phyloP scores from a whole-genome alignment of 2,797 vertebrate genomes.

The Myiothlypis chrysogaster region DNA sequence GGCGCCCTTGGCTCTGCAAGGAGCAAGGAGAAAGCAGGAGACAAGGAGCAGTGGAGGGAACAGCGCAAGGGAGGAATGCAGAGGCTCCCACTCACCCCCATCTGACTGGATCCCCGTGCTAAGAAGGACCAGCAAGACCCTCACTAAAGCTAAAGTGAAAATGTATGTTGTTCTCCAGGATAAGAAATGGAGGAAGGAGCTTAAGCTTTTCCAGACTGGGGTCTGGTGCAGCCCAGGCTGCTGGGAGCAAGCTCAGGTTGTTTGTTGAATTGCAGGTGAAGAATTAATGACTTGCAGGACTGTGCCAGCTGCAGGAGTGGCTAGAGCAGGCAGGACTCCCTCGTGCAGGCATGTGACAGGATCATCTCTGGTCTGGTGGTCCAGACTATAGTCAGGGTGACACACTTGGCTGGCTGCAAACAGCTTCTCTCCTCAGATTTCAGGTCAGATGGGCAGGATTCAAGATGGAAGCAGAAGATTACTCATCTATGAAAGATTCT shows the following conservation, averaged over 20 bases:
- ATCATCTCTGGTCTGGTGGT: background rate
- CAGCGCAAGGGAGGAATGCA: background rate
- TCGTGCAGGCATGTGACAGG: background rate
- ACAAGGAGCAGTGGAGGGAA: background rate
- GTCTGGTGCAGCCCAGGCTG: background rate
- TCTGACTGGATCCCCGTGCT: fast-evolving
- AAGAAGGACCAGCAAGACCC: background rate
- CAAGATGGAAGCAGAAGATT: background rate
- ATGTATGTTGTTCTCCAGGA: background rate
- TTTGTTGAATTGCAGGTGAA: background rate
- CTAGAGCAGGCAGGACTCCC: background rate
- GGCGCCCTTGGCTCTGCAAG: background rate
- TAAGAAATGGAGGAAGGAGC: background rate
- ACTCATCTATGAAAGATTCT: background rate
- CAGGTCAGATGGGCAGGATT: background rate
- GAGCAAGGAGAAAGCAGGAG: background rate
- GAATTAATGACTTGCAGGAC: background rate
- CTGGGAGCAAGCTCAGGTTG: background rate
- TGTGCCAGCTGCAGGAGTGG: background rate
- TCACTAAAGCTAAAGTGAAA: background rate
- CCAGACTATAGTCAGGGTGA: background rate
- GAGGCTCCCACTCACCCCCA: background rate
- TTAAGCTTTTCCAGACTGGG: background rate
- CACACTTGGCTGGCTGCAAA: background rate
- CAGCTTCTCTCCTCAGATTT: background rate